Conservation (phyloP, 2,888 invertebrate genomes). For the Ryuthela nishihirai region DNA sequence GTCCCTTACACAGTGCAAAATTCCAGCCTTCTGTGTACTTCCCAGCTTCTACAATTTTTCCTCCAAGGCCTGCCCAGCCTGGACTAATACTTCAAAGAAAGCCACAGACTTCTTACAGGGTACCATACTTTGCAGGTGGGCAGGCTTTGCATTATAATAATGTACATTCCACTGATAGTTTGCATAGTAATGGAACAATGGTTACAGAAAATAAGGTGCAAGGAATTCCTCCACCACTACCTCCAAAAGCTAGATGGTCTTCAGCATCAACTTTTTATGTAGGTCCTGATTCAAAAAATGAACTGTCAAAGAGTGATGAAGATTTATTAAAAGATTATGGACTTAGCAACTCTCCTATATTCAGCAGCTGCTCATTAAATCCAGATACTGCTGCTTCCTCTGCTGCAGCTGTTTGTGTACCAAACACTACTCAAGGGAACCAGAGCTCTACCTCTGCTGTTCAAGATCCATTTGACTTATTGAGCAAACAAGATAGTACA, state of each 20-base stretch:
- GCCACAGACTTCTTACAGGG: slow-evolving; percentile 1
- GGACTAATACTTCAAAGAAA: slow-evolving; percentile 7
- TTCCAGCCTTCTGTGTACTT: slow-evolving; percentile 3
- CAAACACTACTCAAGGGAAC: not conserved
- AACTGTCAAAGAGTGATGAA: slow-evolving; percentile 15
- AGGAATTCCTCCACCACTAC: slow-evolving; percentile 14
- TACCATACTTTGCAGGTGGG: too few species aligned
- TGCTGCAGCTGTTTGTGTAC: not conserved
- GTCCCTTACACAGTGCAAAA: not conserved
- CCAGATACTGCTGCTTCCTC: not conserved
- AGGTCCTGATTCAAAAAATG: not conserved
- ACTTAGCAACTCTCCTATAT: slow-evolving; percentile 19
- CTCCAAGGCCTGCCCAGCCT: slow-evolving; percentile 19
- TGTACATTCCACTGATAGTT: too few species aligned
- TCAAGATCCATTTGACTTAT: too few species aligned
- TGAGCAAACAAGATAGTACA: too few species aligned
- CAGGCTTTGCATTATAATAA: too few species aligned
- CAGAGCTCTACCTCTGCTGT: not conserved
- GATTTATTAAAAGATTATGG: slow-evolving; percentile 25
- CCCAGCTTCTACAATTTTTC: slow-evolving; percentile 7
- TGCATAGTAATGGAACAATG: too few species aligned
- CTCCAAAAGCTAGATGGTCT: slow-evolving; percentile 13
- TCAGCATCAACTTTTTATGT: slow-evolving; percentile 17
- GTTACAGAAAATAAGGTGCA: slow-evolving; percentile 3
- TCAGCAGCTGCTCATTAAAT: too few species aligned